phyloP scores from a whole-genome alignment of 92 coral and sea anemone genomes.

The Blastomussa wellsi region DNA sequence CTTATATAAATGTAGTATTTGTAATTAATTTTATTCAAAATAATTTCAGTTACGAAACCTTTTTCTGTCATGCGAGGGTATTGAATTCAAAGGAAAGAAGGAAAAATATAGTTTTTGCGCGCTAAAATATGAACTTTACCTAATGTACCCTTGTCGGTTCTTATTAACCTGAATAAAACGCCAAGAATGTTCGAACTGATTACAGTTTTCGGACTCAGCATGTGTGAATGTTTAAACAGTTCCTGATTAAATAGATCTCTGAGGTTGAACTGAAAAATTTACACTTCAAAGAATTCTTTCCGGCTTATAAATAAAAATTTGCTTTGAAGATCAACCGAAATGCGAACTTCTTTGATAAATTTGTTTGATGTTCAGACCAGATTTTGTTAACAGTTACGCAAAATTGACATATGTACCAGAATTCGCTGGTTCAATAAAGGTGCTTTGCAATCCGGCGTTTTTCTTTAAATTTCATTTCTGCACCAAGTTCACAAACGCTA shows the following conservation, averaged over 20 bases:
- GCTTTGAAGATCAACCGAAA: background rate
- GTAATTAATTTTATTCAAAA: background rate
- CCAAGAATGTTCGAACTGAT: background rate
- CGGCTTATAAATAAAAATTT: background rate
- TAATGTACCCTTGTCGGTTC: background rate
- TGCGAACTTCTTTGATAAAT: no score
- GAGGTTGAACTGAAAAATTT: background rate
- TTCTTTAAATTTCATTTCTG: background rate
- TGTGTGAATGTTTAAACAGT: background rate
- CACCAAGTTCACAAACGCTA: background rate
- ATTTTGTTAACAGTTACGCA: background rate
- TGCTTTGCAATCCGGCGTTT: background rate
- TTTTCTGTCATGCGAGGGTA: background rate
- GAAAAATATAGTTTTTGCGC: background rate
- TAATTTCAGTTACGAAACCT: background rate
- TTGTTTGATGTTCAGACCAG: background rate
- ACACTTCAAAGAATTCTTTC: background rate
- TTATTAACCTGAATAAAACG: background rate
- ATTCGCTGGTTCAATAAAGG: background rate
- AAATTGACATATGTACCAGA: background rate
- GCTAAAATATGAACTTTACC: background rate
- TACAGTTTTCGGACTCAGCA: background rate
- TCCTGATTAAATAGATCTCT: background rate
- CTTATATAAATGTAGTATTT: background rate
- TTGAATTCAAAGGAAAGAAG: background rate